A percentile compares a stretch with the other conserved stretches of the same genome.
Evolutionary conservation across 2,888 invertebrate species (phyloP).

Genomic region (Anodontia alba): DNA sequence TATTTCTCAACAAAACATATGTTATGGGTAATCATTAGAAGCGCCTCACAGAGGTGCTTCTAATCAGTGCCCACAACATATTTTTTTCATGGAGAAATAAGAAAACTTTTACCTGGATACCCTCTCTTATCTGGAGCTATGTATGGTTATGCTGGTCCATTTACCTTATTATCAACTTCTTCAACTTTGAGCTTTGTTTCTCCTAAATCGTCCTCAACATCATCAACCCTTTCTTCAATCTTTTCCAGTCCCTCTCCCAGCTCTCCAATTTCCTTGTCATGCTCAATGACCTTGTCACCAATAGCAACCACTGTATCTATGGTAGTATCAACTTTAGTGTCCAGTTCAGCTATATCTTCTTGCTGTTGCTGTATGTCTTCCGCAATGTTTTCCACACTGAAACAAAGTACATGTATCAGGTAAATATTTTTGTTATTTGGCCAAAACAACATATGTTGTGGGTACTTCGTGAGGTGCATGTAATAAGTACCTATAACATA

Average conservation of each 20-base stretch:
- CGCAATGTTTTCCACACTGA: conserved; percentile 70
- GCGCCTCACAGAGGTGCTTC: no score
- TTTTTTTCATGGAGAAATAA: no score
- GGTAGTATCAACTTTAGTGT: conserved; percentile 68
- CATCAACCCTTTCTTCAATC: conserved; percentile 14
- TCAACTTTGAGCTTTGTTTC: conserved; percentile 14
- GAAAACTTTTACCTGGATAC: no score
- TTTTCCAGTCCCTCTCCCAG: conserved; percentile 5
- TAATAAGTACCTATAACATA: no score
- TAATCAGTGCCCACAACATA: no score
- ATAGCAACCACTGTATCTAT: conserved; percentile 67
- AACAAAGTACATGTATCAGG: not conserved
- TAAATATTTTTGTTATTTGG: no score
- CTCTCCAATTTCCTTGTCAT: conserved; percentile 31
- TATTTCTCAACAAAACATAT: no score
- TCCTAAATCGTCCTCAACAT: conserved; percentile 7
- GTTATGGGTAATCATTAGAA: no score
- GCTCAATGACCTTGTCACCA: conserved; percentile 69
- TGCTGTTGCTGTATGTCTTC: conserved; percentile 71
- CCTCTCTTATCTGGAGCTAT: no score
- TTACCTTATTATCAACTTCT: conserved; percentile 21
- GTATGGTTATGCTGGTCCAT: no score
- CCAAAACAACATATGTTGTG: no score
- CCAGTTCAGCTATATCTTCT: conserved; percentile 69
- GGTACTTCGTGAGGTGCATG: no score